phyloP scores from a whole-genome alignment of 2,888 invertebrate species.

The Galerucella nymphaeae region DNA sequence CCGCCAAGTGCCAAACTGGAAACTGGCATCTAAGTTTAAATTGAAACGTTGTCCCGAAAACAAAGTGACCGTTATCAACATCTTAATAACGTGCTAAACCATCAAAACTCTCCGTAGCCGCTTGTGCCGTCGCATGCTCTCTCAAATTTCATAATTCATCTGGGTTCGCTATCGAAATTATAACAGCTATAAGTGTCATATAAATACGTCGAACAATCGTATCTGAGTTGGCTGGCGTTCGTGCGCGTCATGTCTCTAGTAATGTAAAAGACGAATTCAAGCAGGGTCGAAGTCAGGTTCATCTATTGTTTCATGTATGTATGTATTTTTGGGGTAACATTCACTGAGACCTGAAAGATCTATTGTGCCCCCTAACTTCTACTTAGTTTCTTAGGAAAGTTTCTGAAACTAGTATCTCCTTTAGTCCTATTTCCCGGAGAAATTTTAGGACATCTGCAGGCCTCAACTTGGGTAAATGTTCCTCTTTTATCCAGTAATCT shows the following conservation, averaged over 20 bases:
- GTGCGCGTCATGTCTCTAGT: conserved; percentile 31
- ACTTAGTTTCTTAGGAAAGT: no score
- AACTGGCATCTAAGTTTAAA: conserved; percentile 36
- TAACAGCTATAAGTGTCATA: conserved; percentile 51
- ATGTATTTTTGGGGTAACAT: no score
- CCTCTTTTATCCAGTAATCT: no score
- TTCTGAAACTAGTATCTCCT: no score
- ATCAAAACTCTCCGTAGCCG: conserved; percentile 38
- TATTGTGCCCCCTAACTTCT: no score
- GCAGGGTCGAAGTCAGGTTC: conserved; percentile 27
- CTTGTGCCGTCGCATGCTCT: conserved; percentile 31
- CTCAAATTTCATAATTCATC: conserved; percentile 46
- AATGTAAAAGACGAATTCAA: conserved; percentile 7
- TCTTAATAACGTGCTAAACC: conserved; percentile 39
- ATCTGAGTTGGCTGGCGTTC: conserved; percentile 50
- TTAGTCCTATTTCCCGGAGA: no score
- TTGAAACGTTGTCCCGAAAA: conserved; percentile 39
- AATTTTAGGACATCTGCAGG: no score
- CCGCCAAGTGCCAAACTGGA: conserved; percentile 18
- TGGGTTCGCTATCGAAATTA: conserved; percentile 43
- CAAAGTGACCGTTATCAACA: conserved; percentile 38
- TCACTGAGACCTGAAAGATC: no score
- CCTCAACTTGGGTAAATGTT: no score
- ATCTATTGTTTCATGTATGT: no score
- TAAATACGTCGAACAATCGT: conserved; percentile 53